Evolutionary conservation across 1,140 invertebrate genomes (phyloP).

Genomic region (Drosophila nebulosa): DNA sequence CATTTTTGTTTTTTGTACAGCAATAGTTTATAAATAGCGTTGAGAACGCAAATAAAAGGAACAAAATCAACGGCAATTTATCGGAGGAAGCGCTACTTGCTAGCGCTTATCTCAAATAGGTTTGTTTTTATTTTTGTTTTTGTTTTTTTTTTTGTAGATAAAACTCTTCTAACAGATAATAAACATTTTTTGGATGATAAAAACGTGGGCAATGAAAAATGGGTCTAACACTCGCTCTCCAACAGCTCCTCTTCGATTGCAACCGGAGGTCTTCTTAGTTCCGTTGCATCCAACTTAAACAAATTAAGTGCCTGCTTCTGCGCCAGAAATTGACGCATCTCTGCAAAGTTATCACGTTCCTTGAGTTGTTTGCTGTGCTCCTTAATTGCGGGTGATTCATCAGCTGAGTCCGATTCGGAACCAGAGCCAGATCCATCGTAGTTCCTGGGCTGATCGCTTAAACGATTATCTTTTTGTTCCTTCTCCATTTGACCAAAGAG

Average conservation of each 20-base stretch:
- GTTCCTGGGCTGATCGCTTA: constrained; percentile 27
- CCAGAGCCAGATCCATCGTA: constrained; percentile 23
- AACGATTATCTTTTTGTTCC: constrained; percentile 50
- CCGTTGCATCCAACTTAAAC: constrained; percentile 46
- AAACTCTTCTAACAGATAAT: constrained; percentile 24
- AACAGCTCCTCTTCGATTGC: constrained; percentile 62
- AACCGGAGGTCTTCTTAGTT: constrained; percentile 14
- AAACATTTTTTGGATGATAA: constrained; percentile 10
- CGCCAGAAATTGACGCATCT: constrained; percentile 78
- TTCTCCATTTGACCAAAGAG: constrained; percentile 53
- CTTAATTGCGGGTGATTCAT: constrained; percentile 40
- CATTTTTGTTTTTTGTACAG: constrained; percentile 10
- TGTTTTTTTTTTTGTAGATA: constrained; percentile 18
- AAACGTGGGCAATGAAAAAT: constrained; percentile 6
- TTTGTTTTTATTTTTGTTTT: neutral
- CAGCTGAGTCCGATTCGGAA: constrained; percentile 58
- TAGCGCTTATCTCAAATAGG: constrained; percentile 37
- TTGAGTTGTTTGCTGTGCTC: constrained; percentile 62
- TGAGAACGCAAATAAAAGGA: constrained; percentile 14
- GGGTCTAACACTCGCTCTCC: constrained; percentile 70
- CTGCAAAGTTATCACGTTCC: constrained; percentile 77
- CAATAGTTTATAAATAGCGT: neutral
- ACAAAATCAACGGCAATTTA: constrained; percentile 25
- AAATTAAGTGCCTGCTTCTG: constrained; percentile 74
- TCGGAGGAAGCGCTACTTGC: constrained; percentile 2